phyloP scores from a whole-genome alignment of 2,888 invertebrate species.

The Lamellibrachia columna region DNA sequence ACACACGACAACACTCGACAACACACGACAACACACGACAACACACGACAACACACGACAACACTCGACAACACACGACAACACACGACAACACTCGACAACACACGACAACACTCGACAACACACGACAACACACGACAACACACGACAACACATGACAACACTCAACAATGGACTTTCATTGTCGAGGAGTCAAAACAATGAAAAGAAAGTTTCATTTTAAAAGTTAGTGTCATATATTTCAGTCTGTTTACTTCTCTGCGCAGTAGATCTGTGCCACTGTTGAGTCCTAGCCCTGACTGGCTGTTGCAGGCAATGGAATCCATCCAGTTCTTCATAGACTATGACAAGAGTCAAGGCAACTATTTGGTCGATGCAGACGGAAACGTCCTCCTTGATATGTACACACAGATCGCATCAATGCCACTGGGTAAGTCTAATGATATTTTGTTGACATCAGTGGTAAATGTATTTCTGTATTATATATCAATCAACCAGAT shows the following conservation, averaged over 20 bases:
- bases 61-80: no score
- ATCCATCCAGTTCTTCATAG: slow-evolving; percentile 77
- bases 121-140: no score
- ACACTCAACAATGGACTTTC: background rate
- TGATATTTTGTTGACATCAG: background rate
- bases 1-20: no score
- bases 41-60: no score
- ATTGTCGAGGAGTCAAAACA: background rate
- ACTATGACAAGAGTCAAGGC: slow-evolving; percentile 90
- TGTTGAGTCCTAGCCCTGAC: background rate
- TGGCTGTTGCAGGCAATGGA: slow-evolving; percentile 6
- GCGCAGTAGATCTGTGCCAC: background rate
- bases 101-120: no score
- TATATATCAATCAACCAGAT: no score
- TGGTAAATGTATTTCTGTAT: no score
- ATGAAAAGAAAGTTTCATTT: no score
- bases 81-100: no score
- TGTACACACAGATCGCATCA: slow-evolving; percentile 84
- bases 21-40: no score
- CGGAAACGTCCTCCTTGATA: slow-evolving; percentile 86
- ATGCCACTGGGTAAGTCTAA: slow-evolving; percentile 65
- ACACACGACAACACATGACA: no score
- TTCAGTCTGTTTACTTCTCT: background rate
- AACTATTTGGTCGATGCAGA: slow-evolving; percentile 96
- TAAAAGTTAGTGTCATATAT: no score